Base-by-base conservation (phyloP, 2,797 vertebrate genomes). In the Discoglossus pictus region DNA sequence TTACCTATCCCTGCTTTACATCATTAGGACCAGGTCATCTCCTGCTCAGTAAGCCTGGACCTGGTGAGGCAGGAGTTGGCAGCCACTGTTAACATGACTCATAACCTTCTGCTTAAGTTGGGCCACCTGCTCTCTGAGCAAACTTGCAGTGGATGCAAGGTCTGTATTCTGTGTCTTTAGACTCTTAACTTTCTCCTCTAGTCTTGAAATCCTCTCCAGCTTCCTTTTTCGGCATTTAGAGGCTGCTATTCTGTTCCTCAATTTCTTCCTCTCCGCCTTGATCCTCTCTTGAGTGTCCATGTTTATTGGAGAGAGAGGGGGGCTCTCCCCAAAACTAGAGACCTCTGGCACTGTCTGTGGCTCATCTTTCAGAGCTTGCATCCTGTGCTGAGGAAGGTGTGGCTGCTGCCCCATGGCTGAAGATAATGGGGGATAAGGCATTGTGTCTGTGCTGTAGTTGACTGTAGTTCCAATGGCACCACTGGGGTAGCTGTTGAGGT, bases 221-320 rank as follows among this genome's bases (percentile, higher is more conserved):
- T 98, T 98, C 76, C 95, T 85, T 76, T 96, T 95, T 74, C 95
- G 92, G 83, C 95, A 96, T 73, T 97, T 98, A 78, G 95, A 96
- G 24, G 95, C 95, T 44, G 94, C 95, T 88, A 98, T 95, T 76
- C 96, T 86, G 85, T 98, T 98, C 58, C 95, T 90, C 78, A 98
- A 90, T 82, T 94, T 92, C 76, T 98, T 98, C 75, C 96, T 84
- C 84, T 98, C 96, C n/a, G 95, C 96, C 80, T 98, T 98, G 83
- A 98, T 98, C 65, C 94, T 93, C 86, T 98, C 95, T 83, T 98
- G 95, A 67, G 91, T 97, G 92, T 98, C 96, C 95, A 98, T 97
- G 79, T 98, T 91, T 56, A 98, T 98, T 38, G 96, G 96, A 4
- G 95, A 98, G 58, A 97, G 81, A 4, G 95, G 94, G 0, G 95